A percentile compares a stretch with the other conserved stretches of the same genome.
Conservation (phyloP, 2,888 invertebrate genomes). For the Pediacus dermestoides region DNA sequence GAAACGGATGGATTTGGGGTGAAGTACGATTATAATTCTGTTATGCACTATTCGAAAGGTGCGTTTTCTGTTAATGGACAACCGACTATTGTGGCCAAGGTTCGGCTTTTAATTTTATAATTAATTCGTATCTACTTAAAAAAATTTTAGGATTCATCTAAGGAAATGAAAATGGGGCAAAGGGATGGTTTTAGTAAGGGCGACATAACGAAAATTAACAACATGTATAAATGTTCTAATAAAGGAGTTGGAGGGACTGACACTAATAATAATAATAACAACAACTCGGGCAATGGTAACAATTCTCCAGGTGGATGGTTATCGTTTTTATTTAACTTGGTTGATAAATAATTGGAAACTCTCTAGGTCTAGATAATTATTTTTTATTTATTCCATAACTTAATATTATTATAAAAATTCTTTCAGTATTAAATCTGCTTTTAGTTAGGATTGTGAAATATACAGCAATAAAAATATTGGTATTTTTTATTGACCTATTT, state of each 20-base stretch:
- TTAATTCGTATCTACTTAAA: too few species aligned
- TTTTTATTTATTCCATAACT: too few species aligned
- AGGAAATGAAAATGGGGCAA: conserved; percentile 62
- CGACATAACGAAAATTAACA: conserved; percentile 69
- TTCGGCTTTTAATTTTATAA: conserved; percentile 36
- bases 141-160: conserved; percentile 31
- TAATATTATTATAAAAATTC: too few species aligned
- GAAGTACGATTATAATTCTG: conserved; percentile 74
- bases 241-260: conserved; percentile 11
- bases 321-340: conserved; percentile 7
- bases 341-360: too few species aligned
- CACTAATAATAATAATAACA: conserved; percentile 4
- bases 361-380: too few species aligned
- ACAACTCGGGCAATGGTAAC: conserved; percentile 3
- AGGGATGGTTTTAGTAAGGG: conserved; percentile 68
- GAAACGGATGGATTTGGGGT: conserved; percentile 65
- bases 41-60: conserved; percentile 78
- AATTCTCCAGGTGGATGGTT: conserved; percentile 4
- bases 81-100: conserved; percentile 70
- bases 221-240: conserved; percentile 67
- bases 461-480: too few species aligned
- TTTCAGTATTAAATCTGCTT: too few species aligned
- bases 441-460: too few species aligned
- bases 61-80: conserved; percentile 71
- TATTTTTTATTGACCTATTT: too few species aligned